These are phyloP conservation scores for Antitype chi DNA, from an alignment of 2,888 invertebrate species.

Conservation along the genomic window DNA sequence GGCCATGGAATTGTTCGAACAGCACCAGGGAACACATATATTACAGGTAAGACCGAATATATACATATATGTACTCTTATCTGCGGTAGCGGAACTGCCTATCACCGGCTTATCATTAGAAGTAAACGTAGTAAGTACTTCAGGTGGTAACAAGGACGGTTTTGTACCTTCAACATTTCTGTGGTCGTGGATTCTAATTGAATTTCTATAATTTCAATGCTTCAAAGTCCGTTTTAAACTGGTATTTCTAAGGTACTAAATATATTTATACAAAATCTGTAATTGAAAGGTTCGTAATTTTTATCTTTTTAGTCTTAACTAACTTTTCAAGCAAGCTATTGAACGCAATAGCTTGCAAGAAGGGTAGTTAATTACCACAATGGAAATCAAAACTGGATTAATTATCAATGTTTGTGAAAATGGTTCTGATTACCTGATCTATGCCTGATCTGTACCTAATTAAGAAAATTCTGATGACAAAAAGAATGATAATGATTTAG, in stretches of 20 bases:
- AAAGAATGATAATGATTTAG: background rate
- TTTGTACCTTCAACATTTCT: conserved; percentile 4
- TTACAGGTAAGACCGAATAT: conserved; percentile 93
- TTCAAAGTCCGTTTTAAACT: background rate
- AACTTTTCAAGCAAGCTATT: background rate
- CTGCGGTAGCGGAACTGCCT: conserved; percentile 35
- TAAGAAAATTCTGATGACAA: background rate
- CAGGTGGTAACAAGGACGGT: background rate
- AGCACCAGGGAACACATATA: conserved; percentile 99
- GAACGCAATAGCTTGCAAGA: background rate
- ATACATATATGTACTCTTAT: conserved; percentile 7
- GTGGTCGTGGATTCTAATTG: conserved; percentile 9
- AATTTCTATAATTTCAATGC: conserved; percentile 10
- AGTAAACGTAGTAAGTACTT: background rate
- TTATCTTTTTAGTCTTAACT: background rate
- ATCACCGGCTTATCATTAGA: conserved; percentile 18
- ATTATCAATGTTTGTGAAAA: background rate
- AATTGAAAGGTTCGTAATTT: background rate
- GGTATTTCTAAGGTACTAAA: background rate
- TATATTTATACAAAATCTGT: background rate
- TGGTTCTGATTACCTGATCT: background rate
- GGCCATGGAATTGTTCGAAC: conserved; percentile 97
- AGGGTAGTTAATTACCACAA: background rate
- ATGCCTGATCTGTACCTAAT: no score
- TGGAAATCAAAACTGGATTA: background rate